Evolutionary conservation across 2,888 invertebrate species (phyloP).

Genomic region (Nomada goodeniana): DNA sequence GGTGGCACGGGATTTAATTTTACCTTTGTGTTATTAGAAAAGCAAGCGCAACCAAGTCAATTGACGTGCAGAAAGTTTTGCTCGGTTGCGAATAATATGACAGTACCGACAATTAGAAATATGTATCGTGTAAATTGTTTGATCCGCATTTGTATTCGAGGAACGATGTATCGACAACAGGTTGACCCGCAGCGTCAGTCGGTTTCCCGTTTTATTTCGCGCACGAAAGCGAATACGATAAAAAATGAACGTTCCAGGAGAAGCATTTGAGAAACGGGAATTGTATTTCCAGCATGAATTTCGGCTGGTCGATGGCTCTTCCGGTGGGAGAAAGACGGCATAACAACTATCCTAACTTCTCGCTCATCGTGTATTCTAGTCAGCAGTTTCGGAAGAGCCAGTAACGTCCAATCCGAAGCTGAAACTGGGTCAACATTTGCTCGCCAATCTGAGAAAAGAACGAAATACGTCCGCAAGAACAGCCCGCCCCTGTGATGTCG

Average conservation of each 20-base stretch:
- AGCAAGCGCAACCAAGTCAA: too few species aligned
- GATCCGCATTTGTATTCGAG: too few species aligned
- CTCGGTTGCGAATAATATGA: neutral
- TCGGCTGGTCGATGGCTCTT: constrained; percentile 39
- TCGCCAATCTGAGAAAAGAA: constrained; percentile 69
- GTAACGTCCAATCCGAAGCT: constrained; percentile 67
- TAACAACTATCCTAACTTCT: constrained; percentile 58
- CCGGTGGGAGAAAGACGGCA: constrained; percentile 51
- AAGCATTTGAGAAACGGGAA: constrained; percentile 27
- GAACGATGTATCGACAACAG: constrained; percentile 16
- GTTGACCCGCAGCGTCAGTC: neutral
- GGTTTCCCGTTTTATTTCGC: neutral
- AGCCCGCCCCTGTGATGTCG: constrained; percentile 38
- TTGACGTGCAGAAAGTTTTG: too few species aligned
- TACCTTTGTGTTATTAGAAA: too few species aligned
- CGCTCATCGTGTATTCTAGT: constrained; percentile 71
- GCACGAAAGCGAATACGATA: constrained; percentile 15
- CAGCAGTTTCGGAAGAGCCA: constrained; percentile 71
- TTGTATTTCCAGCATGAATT: constrained; percentile 50
- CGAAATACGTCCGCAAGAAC: constrained; percentile 68
- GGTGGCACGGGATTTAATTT: too few species aligned
- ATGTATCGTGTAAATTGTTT: neutral
- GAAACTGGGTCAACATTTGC: constrained; percentile 71
- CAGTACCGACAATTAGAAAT: neutral
- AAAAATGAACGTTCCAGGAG: constrained; percentile 27